Evolutionary conservation across 2,888 invertebrate species (phyloP), one percentile per base, ranked within the genome.

Genomic region (Machimus rusticus): DNA sequence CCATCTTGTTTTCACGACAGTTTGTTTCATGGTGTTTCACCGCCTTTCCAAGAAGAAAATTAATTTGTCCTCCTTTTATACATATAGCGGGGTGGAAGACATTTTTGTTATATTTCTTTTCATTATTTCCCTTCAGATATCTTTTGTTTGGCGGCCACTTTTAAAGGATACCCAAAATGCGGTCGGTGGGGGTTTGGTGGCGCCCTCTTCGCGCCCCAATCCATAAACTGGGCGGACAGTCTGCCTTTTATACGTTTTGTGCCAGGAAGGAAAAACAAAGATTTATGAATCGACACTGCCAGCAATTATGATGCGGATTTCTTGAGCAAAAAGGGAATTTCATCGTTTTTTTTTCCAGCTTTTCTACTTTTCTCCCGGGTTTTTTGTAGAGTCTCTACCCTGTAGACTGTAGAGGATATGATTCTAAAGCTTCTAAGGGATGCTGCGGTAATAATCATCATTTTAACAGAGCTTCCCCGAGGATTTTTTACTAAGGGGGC

Each of bases 11-110:
- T 37, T 78, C 78, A 5, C 23, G 66, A 19, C 78, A 78, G 19
- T 78, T 78, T 37, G 39, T 23, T 43, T 19, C 12, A 37, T 39
- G 14, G 14, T n/a, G 43, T 78, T 43, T 39, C 28, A 37, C 23
- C 78, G 78, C 78, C 78, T 43, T 43, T n/a, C 66, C 39, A 78
- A 23, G 78, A 78, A 78, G 78, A 46, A 78, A 78, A 78, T 78
- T 78, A 78, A 78, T 78, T 78, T 78, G 78, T 78, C n/a, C 34
- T 37, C 76, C 76, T 19, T 37, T 43, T 23, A 19, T 43, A 37
- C 39, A 34, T 46, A 78, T 43, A 78, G 78, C 78, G 19, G 23
- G 39, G 43, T n/a, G n/a, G n/a, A n/a, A 43, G 43, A 23, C 78
- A 76, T 78, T 78, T 78, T 78, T 78, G 78, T 78, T 78, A 39